Evolutionary conservation across 35 echinoderm and acorn worm species (phyloP).

Genomic region (Acanthaster planci): DNA sequence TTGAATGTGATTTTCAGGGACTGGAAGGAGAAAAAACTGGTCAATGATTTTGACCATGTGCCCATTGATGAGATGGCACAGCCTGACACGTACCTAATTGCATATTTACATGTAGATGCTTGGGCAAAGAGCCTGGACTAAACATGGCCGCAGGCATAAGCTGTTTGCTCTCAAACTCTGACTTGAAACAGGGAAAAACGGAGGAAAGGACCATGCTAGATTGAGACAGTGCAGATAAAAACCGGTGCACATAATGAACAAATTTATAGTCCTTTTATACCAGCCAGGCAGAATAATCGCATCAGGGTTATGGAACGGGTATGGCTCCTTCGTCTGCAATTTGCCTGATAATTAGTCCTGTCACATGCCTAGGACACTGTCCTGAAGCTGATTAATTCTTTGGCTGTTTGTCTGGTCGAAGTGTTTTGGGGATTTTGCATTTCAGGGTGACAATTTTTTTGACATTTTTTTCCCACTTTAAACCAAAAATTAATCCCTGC

Average conservation of each 20-base stretch:
- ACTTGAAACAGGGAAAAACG: background rate
- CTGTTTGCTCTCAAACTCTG: background rate
- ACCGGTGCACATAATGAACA: background rate
- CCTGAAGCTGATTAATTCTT: too few species aligned
- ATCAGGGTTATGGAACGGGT: background rate
- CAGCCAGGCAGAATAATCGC: background rate
- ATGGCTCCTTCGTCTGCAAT: background rate
- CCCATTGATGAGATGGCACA: background rate
- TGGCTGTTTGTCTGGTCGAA: too few species aligned
- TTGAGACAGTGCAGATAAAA: conserved; percentile 1
- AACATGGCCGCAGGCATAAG: background rate
- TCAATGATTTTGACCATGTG: background rate
- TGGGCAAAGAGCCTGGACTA: background rate
- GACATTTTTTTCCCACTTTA: too few species aligned
- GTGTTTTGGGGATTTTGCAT: too few species aligned
- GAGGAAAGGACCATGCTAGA: background rate
- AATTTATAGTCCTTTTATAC: conserved; percentile 10
- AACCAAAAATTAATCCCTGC: too few species aligned
- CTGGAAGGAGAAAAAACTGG: too few species aligned
- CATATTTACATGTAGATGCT: conserved; percentile 5
- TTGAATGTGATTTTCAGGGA: too few species aligned
- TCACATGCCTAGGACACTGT: background rate
- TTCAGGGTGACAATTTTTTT: too few species aligned
- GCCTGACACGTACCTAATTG: background rate
- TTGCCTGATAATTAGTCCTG: conserved; percentile 5